phyloP scores from a whole-genome alignment of 2,113 vertebrate species.

The Telmatochromis bifrenatus region DNA sequence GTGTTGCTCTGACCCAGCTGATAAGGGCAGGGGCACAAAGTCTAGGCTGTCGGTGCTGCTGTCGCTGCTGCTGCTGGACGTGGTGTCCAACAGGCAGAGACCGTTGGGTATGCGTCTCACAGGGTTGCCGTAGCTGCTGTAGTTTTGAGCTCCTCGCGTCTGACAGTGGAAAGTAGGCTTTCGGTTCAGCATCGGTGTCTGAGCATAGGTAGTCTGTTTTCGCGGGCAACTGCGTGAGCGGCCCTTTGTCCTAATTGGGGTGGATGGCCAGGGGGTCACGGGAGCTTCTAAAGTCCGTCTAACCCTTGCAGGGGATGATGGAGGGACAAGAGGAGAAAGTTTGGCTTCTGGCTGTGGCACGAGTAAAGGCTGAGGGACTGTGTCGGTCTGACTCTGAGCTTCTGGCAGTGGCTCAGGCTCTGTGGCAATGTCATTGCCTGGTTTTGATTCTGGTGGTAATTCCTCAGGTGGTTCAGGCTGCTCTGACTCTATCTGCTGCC shows the following conservation, averaged over 20 bases:
- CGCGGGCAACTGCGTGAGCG: constrained; percentile 50
- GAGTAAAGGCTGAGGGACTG: background rate
- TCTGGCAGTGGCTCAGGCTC: background rate
- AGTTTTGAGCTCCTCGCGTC: constrained; percentile 51
- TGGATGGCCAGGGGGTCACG: background rate
- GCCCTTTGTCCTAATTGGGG: constrained; percentile 6
- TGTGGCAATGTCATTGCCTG: background rate
- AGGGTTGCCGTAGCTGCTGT: constrained; percentile 65
- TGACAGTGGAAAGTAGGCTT: constrained; percentile 64
- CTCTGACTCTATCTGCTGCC: constrained; percentile 3
- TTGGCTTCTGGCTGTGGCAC: background rate
- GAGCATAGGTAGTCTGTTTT: constrained; percentile 64
- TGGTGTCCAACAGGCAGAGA: constrained; percentile 74
- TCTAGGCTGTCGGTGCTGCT: constrained; percentile 76
- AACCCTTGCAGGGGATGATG: constrained; percentile 48
- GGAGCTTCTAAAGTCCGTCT: constrained; percentile 50
- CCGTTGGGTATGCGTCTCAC: constrained; percentile 58
- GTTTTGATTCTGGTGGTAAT: background rate
- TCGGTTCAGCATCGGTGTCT: constrained; percentile 48
- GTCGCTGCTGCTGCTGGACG: constrained; percentile 81
- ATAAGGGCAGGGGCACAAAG: constrained; percentile 53
- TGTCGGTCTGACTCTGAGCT: background rate
- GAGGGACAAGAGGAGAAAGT: constrained; percentile 18
- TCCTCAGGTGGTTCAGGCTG: background rate
- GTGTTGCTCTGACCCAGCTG: constrained; percentile 65